Base-by-base conservation (phyloP, 2,113 vertebrate genomes). In the Corythornis cristatus region DNA sequence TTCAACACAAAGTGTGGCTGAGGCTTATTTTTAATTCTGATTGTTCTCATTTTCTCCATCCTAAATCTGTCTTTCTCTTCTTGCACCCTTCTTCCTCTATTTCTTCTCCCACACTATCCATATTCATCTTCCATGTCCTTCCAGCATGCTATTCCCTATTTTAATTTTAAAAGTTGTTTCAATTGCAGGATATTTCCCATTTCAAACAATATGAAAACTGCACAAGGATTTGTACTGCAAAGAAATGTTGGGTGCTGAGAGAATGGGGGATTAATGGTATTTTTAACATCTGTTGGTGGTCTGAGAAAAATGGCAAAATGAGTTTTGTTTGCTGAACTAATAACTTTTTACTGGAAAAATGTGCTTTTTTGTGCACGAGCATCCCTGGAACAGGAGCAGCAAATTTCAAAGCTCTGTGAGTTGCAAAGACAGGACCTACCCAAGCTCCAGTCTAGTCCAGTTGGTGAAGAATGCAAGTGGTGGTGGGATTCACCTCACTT, bases 21-120 rank as follows among this genome's bases (percentile, higher is more conserved):
- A 16, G 40, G 15, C 83, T 86, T 91, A 93, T 92, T 95, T 92
- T 93, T 91, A 85, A 72, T 89, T 85, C 53, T 40, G 57, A 84
- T 93, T 88, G 37, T 84, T 92, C 42, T 84, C 1, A 0, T 86
- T 91, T 93, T 90, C 74, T 94, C 33, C 33, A 60, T 80, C 58
- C 16, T 88, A 84, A 65, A 91, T 96, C 68, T 91, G 23, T 56
- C 25, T 64, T 88, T 95, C 65, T 62, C 46, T 88, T 84, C 53
- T 92, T 68, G 71, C 28, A 86, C 23, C 2, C 11, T 31, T 86
- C 83, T 67, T 79, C 15, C 15, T 89, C 18, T 33, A 31, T 65
- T 79, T 86, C 33, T 82, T 95, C 71, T 91, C 60, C 54, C 37
- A 89, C 43, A 79, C 33, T 77, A 3, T 25, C 23, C 21, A 60